These are phyloP conservation scores for Sebastes cheni DNA, from an alignment of 2,797 vertebrate genomes.

Conservation along the genomic window DNA sequence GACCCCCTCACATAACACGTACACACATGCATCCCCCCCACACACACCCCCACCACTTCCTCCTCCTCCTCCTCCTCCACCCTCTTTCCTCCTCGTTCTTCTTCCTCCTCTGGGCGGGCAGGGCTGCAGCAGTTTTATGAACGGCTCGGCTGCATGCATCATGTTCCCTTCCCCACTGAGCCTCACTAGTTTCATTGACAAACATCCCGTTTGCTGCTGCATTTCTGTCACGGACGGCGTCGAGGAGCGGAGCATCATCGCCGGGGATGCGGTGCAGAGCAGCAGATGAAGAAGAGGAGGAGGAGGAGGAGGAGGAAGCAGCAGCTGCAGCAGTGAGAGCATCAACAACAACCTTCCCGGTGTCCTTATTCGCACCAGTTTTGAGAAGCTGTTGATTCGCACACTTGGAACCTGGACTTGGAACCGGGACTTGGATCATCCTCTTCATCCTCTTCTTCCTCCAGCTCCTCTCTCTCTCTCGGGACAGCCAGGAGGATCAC, in stretches of 20 bases:
- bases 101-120: conserved; percentile 63
- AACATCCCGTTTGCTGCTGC: conserved; percentile 71
- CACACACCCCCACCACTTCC: no score
- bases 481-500: conserved; percentile 48
- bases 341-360: conserved; percentile 25
- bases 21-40: neutral
- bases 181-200: conserved; percentile 62
- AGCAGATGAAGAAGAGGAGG: conserved; percentile 31
- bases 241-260: conserved; percentile 42
- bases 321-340: conserved; percentile 52
- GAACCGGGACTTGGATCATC: conserved; percentile 37
- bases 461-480: conserved; percentile 25
- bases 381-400: conserved; percentile 64
- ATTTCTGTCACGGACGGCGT: conserved; percentile 70
- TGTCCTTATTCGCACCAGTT: conserved; percentile 15
- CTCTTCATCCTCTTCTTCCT: neutral
- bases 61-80: neutral
- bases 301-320: conserved; percentile 16
- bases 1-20: neutral
- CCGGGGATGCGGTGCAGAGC: conserved; percentile 47
- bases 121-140: conserved; percentile 78
- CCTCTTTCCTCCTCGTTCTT: neutral
- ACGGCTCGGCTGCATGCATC: conserved; percentile 72
- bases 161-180: conserved; percentile 50
- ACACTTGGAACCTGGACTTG: conserved; percentile 42